Evolutionary conservation across 2,113 vertebrate species (phyloP).

Genomic region (Onychorhynchus coronatus): DNA sequence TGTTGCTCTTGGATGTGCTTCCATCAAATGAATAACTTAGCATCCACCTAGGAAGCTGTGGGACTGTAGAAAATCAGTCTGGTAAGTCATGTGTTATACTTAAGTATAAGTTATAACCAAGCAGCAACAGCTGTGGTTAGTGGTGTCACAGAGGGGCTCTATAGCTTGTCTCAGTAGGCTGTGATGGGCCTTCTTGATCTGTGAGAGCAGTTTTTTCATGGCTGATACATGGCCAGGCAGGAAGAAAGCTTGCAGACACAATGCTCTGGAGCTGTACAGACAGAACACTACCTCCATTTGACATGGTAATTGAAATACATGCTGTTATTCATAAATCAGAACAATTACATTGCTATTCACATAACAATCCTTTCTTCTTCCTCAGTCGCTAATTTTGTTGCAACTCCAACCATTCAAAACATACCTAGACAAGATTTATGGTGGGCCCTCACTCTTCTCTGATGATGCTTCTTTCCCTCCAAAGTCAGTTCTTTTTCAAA

Average conservation of each 20-base stretch:
- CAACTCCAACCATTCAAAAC: neutral
- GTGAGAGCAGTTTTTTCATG: neutral
- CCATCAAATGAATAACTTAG: neutral
- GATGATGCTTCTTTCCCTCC: neutral
- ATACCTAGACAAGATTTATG: neutral
- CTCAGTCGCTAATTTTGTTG: neutral
- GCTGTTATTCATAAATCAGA: neutral
- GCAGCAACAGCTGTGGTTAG: neutral
- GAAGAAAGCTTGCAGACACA: neutral
- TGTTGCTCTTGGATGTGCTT: neutral
- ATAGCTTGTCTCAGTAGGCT: neutral
- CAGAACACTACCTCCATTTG: neutral
- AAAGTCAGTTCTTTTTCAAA: neutral
- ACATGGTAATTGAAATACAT: neutral
- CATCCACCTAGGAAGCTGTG: neutral
- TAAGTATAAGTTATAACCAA: neutral
- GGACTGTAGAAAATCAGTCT: neutral
- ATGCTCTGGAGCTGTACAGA: neutral
- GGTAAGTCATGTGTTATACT: neutral
- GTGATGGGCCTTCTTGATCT: neutral
- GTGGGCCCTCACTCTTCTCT: rapidly evolving
- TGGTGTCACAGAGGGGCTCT: neutral
- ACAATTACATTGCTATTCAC: neutral
- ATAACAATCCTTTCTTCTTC: neutral
- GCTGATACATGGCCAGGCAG: neutral